Conservation (phyloP, 2,888 invertebrate species). For the Helobdella robusta region DNA sequence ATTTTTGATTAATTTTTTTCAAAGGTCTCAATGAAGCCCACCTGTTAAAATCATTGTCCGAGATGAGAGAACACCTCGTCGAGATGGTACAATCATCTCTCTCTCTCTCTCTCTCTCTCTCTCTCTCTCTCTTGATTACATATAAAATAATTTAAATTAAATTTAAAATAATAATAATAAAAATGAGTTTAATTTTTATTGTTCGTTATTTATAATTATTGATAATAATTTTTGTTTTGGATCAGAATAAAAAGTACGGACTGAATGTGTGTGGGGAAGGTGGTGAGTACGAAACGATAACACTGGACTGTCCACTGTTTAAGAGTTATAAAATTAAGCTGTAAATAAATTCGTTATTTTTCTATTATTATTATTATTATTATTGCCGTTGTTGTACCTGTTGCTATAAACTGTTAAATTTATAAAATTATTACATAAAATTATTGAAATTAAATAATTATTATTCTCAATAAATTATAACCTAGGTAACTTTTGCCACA, state of each 20-base stretch:
- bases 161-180: background rate
- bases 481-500: too few species aligned
- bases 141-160: background rate
- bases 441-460: too few species aligned
- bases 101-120: background rate
- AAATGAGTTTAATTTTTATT: conserved; percentile 12
- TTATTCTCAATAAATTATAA: too few species aligned
- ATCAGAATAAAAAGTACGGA: conserved; percentile 68
- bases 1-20: background rate
- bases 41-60: conserved; percentile 72
- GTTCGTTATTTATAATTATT: background rate
- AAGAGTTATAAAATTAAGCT: conserved; percentile 70
- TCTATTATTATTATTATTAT: background rate
- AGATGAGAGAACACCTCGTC: conserved; percentile 76
- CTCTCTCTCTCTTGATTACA: background rate
- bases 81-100: conserved; percentile 59
- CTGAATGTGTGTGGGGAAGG: conserved; percentile 70
- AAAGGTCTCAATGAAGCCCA: conserved; percentile 73
- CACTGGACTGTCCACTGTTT: conserved; percentile 90
- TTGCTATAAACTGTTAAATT: too few species aligned
- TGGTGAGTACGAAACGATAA: conserved; percentile 96
- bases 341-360: conserved; percentile 57
- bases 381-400: too few species aligned
- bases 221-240: background rate
- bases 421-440: too few species aligned